These are phyloP conservation scores for Mimas tiliae DNA, from an alignment of 2,888 invertebrate genomes.

Conservation along the genomic window DNA sequence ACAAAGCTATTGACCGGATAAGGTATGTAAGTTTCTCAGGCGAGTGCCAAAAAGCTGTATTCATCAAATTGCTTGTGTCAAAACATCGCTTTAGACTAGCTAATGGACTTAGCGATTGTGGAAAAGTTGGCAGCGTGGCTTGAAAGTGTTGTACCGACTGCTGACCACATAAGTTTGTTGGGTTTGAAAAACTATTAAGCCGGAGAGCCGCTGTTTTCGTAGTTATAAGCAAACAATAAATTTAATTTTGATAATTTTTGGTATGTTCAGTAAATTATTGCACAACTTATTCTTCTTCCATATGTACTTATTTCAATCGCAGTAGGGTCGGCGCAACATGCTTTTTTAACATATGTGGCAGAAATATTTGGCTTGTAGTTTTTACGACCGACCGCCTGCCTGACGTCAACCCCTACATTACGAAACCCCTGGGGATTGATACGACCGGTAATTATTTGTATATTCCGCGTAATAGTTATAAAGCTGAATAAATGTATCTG, in stretches of 20 bases:
- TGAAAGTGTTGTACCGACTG: slow-evolving; percentile 49
- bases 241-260: too few species aligned
- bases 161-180: slow-evolving; percentile 43
- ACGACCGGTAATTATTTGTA: too few species aligned
- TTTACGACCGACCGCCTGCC: too few species aligned
- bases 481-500: not conserved
- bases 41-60: slow-evolving; percentile 48
- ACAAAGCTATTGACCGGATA: slow-evolving; percentile 61
- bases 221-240: too few species aligned
- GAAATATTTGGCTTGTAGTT: too few species aligned
- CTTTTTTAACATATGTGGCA: too few species aligned
- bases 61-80: slow-evolving; percentile 59
- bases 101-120: slow-evolving; percentile 70
- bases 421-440: too few species aligned
- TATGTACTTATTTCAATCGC: too few species aligned
- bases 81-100: slow-evolving; percentile 60
- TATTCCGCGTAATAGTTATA: not conserved
- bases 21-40: slow-evolving; percentile 51
- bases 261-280: too few species aligned
- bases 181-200: not conserved
- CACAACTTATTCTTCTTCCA: too few species aligned
- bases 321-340: too few species aligned
- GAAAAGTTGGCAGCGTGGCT: slow-evolving; percentile 54
- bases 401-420: too few species aligned
- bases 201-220: not conserved